Conservation (phyloP, 1,140 invertebrate genomes). For the Orius insidiosus region DNA sequence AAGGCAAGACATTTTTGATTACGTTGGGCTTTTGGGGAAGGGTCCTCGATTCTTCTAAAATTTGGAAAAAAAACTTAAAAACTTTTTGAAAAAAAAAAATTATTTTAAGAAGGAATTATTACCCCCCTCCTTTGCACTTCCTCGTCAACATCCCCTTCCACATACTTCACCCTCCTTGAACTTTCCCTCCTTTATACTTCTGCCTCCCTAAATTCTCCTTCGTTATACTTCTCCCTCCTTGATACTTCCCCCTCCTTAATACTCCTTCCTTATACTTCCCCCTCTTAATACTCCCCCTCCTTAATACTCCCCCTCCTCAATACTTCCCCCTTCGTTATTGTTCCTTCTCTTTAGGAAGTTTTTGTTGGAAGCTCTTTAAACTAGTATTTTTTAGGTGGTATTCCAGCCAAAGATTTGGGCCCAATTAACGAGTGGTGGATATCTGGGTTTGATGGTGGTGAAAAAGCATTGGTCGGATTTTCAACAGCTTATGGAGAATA, state of each 20-base stretch:
- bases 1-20: slow-evolving; percentile 30
- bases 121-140: not conserved
- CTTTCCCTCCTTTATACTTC: too few relatives aligned
- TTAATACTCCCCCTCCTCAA: too few relatives aligned
- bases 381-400: slow-evolving; percentile 34
- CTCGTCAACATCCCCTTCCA: not conserved
- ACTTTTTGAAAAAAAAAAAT: not conserved
- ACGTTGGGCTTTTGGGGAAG: not conserved
- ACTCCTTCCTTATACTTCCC: too few relatives aligned
- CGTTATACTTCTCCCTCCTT: too few relatives aligned
- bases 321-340: too few relatives aligned
- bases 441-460: slow-evolving; percentile 65
- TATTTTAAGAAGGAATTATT: not conserved
- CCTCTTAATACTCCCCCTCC: too few relatives aligned
- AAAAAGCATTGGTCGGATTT: slow-evolving; percentile 55
- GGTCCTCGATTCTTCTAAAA: not conserved
- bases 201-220: too few relatives aligned
- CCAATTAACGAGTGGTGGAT: slow-evolving; percentile 79
- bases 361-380: too few relatives aligned
- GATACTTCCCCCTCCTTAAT: too few relatives aligned
- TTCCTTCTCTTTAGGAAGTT: too few relatives aligned
- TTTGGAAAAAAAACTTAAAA: not conserved
- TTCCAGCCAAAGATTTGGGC: slow-evolving; percentile 57
- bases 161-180: too few relatives aligned
- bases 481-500: slow-evolving; percentile 68